Base-by-base conservation (phyloP, 1,140 invertebrate species). In the Drosophila miranda region DNA sequence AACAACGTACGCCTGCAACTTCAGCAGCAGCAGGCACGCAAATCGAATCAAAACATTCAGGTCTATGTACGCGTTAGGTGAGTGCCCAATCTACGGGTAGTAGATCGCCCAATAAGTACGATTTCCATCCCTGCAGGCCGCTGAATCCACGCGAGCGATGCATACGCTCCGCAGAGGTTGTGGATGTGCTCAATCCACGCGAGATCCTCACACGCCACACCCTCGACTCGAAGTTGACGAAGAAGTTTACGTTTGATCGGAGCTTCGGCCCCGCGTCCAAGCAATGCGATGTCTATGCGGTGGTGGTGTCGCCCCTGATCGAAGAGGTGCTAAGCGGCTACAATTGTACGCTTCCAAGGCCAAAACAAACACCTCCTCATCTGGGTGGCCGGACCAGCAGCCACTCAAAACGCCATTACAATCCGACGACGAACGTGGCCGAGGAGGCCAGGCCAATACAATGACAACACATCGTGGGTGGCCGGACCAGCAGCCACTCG, bases 281-380 rank as follows among this genome's bases (percentile, higher is more conserved):
- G 78, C 95, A 96, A 92, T 95, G 95, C 38, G 96, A 98, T 91
- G 94, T 99, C 2, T 99, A 99, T 89, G 95, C 95, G 83, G 93
- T 94, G 52, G 95, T 99, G 53, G 97, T 99, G 8, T 94, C 93
- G 52, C 97, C 97, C 0, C 92, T 98, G 16, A 95, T 99, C 62
- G 94, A 96, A 55, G 97, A 99, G 92, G 98, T 99, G 11, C 92
- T 99, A 13, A 93, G 93, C 49, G 98, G 98, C 7, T 99, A 99
- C 91, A 99, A 99, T 91, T 99, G 98, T 91, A 99, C 98, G 0
- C n/a, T n/a, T n/a, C n/a, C n/a, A n/a, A n/a, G n/a, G n/a, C n/a
- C n/a, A n/a, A n/a, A n/a, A n/a, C n/a, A n/a, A n/a, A n/a, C n/a
- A n/a, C n/a, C n/a, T n/a, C n/a, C n/a, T n/a, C n/a, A n/a, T n/a